Evolutionary conservation across 2,797 vertebrate species (phyloP), one percentile per base, ranked within the genome.

Genomic region (Cossypha heuglini): DNA sequence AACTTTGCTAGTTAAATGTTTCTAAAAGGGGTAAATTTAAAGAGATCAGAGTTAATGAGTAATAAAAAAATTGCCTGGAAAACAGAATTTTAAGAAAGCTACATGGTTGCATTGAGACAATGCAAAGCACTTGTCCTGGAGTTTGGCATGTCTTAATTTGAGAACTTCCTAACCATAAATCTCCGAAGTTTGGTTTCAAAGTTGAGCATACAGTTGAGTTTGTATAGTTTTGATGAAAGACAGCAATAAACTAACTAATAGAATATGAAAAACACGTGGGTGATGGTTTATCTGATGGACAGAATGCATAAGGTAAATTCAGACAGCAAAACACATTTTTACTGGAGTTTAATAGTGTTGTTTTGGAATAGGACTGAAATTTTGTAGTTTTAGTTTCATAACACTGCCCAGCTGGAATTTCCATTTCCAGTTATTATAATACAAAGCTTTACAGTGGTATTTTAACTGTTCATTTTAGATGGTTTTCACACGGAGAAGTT

Each of bases 401-500:
- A 82, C 78, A 64, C 63, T 83, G 49, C 52, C 86, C 95, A 96
- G 64, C 88, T 97, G 92, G 92, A 94, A 91, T 87, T 94, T 93
- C 92, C 90, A 92, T 96, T 96, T 93, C 55, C 80, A 80, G 71
- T 92, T 94, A 88, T 86, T 88, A 81, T 69, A 96, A 94, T 88
- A 82, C 22, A 79, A 49, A 92, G 55, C 45, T 89, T 95, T 94
- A 49, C 31, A 76, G 71, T 45, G 59, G 83, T 86, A 93, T 96
- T 96, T 95, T 95, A 95, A 93, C 86, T 49, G 78, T 85, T 94
- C 86, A 58, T 95, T 97, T 91, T 51, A 85, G 93, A 89, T 67
- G 66, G 92, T 95, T 96, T 96, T 97, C 94, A 94, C 94, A 90
- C 90, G n/a, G 90, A 90, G 54, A 88, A 92, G 86, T 97, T 97